phyloP scores from a whole-genome alignment of 2,797 vertebrate species.

The Esox masquinongy region DNA sequence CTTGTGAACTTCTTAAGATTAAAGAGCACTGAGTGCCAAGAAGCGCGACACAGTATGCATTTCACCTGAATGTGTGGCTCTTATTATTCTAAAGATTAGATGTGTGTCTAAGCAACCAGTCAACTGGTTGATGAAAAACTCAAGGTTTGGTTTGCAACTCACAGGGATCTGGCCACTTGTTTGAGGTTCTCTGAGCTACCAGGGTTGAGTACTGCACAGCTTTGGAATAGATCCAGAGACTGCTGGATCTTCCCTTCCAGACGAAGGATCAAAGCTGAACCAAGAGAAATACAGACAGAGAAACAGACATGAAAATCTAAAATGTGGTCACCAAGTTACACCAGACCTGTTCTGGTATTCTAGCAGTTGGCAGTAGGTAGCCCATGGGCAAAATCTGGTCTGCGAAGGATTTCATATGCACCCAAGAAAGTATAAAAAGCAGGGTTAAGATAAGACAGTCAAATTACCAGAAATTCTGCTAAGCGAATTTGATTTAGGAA shows the following conservation, averaged over 20 bases:
- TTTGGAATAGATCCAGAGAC: constrained; percentile 97
- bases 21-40: too few species aligned
- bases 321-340: constrained; percentile 30
- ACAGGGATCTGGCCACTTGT: constrained; percentile 97
- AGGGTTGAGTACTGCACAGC: constrained; percentile 91
- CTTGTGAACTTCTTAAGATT: too few species aligned
- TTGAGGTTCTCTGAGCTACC: constrained; percentile 92
- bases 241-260: constrained; percentile 96
- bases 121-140: not conserved
- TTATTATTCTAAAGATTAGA: too few species aligned
- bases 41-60: too few species aligned
- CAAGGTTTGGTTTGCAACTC: constrained; percentile 63
- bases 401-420: too few species aligned
- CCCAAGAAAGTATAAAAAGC: too few species aligned
- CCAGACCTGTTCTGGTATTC: not conserved
- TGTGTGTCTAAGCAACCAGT: not conserved
- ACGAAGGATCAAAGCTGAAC: constrained; percentile 91
- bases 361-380: too few species aligned
- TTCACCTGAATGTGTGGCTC: too few species aligned
- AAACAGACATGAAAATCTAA: constrained; percentile 41
- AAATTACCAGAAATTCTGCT: too few species aligned
- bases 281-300: constrained; percentile 17
- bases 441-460: too few species aligned
- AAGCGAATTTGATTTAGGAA: too few species aligned
- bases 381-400: too few species aligned